phyloP scores from a whole-genome alignment of 2,888 invertebrate genomes.

The Slavum lentiscoides region DNA sequence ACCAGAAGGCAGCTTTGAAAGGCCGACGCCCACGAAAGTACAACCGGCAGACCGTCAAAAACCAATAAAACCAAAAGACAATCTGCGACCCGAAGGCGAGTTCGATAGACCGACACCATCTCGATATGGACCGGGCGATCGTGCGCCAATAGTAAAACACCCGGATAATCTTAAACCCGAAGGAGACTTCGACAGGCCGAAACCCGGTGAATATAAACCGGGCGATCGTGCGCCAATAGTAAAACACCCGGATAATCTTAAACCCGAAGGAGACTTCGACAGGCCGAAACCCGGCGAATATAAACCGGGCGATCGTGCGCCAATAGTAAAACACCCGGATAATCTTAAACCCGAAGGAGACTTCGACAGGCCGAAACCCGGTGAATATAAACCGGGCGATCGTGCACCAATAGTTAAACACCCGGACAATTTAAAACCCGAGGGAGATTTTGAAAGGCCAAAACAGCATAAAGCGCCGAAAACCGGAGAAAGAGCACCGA shows the following conservation, averaged over 20 bases:
- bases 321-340: conserved; percentile 63
- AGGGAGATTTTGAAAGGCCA: conserved; percentile 66
- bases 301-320: conserved; percentile 63
- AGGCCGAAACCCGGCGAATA: conserved; percentile 57
- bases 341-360: conserved; percentile 62
- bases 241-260: conserved; percentile 64
- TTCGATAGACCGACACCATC: conserved; percentile 58
- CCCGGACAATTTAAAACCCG: conserved; percentile 67
- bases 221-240: conserved; percentile 63
- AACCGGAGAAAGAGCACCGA: conserved; percentile 60
- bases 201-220: conserved; percentile 60
- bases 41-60: conserved; percentile 62
- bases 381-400: conserved; percentile 59
- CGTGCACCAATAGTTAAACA: conserved; percentile 64
- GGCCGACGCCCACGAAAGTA: conserved; percentile 58
- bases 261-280: conserved; percentile 62
- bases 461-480: conserved; percentile 56
- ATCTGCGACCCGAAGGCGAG: conserved; percentile 62
- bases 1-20: conserved; percentile 62
- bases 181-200: conserved; percentile 61
- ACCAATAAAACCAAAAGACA: conserved; percentile 60
- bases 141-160: conserved; percentile 61
- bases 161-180: conserved; percentile 63
- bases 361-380: conserved; percentile 58
- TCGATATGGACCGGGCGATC: conserved; percentile 64